Evolutionary conservation across 2,888 invertebrate genomes (phyloP).

Genomic region (Pegoplata infirma): DNA sequence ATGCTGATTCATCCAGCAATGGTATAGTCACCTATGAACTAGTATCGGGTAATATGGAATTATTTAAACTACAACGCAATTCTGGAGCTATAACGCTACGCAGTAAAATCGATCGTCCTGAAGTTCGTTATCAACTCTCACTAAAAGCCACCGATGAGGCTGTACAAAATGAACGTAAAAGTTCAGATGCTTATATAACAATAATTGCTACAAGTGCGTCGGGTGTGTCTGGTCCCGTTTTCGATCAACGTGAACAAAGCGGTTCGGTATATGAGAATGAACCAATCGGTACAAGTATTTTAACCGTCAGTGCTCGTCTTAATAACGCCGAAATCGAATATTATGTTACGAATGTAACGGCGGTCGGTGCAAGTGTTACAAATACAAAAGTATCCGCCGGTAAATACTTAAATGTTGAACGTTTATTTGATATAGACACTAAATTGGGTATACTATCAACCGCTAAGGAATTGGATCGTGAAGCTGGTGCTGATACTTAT

Average conservation of each 20-base stretch:
- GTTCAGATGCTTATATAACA: slow-evolving; percentile 91
- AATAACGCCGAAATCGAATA: slow-evolving; percentile 87
- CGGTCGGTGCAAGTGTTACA: slow-evolving; percentile 60
- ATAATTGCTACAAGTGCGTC: slow-evolving; percentile 82
- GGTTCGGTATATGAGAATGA: slow-evolving; percentile 94
- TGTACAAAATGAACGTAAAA: slow-evolving; percentile 90
- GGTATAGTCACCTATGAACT: slow-evolving; percentile 95
- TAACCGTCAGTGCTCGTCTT: slow-evolving; percentile 87
- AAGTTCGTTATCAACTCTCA: slow-evolving; percentile 88
- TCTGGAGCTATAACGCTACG: slow-evolving; percentile 86
- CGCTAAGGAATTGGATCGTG: slow-evolving; percentile 89
- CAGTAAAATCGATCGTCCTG: slow-evolving; percentile 81
- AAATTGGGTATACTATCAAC: slow-evolving; percentile 92
- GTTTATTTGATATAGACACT: slow-evolving; percentile 94
- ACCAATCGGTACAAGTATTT: slow-evolving; percentile 89
- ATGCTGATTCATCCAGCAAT: slow-evolving; percentile 94
- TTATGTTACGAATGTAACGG: slow-evolving; percentile 92
- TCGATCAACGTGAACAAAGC: slow-evolving; percentile 83
- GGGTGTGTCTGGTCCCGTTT: slow-evolving; percentile 79
- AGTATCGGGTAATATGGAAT: slow-evolving; percentile 86
- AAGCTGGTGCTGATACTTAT: slow-evolving; percentile 89
- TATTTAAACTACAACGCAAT: slow-evolving; percentile 89
- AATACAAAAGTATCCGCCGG: slow-evolving; percentile 17
- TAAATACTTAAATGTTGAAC: slow-evolving; percentile 84
- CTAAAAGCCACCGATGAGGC: slow-evolving; percentile 95